Conservation (phyloP, 2,113 vertebrate genomes). For the Percopsis transmontana region DNA sequence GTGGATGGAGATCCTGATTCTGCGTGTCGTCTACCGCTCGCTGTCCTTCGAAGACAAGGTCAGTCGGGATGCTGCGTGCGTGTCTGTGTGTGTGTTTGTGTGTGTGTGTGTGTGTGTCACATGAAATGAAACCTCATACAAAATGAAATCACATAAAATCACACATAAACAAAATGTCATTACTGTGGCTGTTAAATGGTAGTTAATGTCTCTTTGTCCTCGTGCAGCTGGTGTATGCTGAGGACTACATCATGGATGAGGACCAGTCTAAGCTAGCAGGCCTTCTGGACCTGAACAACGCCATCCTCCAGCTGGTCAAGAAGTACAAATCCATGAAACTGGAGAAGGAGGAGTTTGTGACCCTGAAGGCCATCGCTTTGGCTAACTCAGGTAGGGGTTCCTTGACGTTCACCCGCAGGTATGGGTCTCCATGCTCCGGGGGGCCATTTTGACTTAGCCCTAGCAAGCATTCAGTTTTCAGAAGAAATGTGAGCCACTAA, state of each 20-base stretch:
- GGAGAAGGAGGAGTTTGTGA: constrained; percentile 99
- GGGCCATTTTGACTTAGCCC: too few relatives aligned
- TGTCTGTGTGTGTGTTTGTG: background rate
- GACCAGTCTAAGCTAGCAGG: constrained; percentile 97
- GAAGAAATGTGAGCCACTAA: too few relatives aligned
- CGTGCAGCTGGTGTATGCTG: constrained; percentile 92
- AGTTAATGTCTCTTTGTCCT: background rate
- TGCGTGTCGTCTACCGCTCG: constrained; percentile 97
- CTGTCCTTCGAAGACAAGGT: constrained; percentile 96
- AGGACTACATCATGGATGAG: constrained; percentile 99
- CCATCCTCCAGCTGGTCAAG: constrained; percentile 98
- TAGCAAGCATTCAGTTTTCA: too few relatives aligned
- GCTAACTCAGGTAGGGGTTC: constrained; percentile 94
- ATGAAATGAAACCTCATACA: too few relatives aligned
- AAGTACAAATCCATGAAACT: constrained; percentile 98
- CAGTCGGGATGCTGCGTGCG: background rate
- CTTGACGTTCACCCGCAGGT: too few relatives aligned
- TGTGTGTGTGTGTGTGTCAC: background rate
- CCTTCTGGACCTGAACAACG: constrained; percentile 97
- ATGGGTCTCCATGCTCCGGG: too few relatives aligned
- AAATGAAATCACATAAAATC: too few relatives aligned
- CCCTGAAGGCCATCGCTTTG: constrained; percentile 98
- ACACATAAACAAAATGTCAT: too few relatives aligned
- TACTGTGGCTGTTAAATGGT: too few relatives aligned
- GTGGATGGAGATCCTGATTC: constrained; percentile 99